Evolutionary conservation across 1,140 invertebrate species (phyloP).

Genomic region (Lasioglossum albipes): DNA sequence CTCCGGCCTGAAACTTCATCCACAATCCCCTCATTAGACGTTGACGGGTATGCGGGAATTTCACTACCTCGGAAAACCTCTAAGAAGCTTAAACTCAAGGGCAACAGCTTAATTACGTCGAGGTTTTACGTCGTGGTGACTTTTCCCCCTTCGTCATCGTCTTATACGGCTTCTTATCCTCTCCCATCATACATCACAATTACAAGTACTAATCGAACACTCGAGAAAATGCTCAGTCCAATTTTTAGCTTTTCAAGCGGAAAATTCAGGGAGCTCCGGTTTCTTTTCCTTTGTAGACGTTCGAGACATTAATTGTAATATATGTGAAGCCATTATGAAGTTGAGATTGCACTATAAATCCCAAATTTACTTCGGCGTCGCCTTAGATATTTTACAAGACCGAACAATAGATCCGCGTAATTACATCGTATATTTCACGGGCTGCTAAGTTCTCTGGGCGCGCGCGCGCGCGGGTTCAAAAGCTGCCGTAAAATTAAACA

Average conservation of each 20-base stretch:
- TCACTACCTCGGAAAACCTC: slow-evolving; percentile 71
- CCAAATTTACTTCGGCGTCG: slow-evolving; percentile 65
- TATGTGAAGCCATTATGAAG: slow-evolving; percentile 60
- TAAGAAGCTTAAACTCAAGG: slow-evolving; percentile 65
- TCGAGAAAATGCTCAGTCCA: no score
- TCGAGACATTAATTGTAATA: not conserved
- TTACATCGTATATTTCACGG: slow-evolving; percentile 58
- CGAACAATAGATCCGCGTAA: slow-evolving; percentile 42
- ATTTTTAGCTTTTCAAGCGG: no score
- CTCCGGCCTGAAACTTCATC: slow-evolving; percentile 64
- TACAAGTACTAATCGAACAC: not conserved
- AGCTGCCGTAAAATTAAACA: not conserved
- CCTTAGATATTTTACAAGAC: slow-evolving; percentile 53
- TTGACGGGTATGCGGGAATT: slow-evolving; percentile 72
- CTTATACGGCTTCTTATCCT: not conserved
- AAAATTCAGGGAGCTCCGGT: not conserved
- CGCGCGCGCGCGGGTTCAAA: not conserved
- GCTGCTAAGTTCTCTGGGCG: slow-evolving; percentile 15
- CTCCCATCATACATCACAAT: not conserved
- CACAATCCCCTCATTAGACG: slow-evolving; percentile 70
- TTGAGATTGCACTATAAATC: slow-evolving; percentile 71
- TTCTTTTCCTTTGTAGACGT: no score
- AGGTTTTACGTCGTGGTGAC: slow-evolving; percentile 48
- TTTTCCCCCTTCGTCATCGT: not conserved
- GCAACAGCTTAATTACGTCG: slow-evolving; percentile 68